Conservation (phyloP, 2,797 vertebrate genomes). For the Delichon dasypus region DNA sequence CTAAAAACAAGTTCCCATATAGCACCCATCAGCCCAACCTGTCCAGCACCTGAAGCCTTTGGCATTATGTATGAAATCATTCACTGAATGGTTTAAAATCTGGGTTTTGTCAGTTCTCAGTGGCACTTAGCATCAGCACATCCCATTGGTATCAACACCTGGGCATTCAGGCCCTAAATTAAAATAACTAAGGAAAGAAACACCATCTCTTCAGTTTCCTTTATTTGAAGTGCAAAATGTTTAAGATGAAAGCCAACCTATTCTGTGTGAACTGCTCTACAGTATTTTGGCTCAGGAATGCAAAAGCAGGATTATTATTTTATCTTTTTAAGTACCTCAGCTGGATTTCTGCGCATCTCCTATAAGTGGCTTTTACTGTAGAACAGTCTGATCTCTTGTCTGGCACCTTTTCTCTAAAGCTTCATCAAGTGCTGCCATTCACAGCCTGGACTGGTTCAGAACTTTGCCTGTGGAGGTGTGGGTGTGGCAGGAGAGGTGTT, state of each 20-base stretch:
- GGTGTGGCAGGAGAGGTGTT: not conserved
- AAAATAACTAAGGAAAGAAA: not conserved
- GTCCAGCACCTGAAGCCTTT: not conserved
- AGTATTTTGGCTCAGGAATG: not conserved
- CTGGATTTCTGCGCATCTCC: not conserved
- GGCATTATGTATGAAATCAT: not conserved
- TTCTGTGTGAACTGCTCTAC: not conserved
- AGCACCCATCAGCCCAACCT: not conserved
- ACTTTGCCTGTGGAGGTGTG: not conserved
- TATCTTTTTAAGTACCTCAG: not conserved
- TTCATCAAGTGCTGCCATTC: not conserved
- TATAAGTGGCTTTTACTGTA: not conserved
- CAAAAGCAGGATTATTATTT: not conserved
- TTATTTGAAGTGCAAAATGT: not conserved
- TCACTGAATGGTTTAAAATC: not conserved
- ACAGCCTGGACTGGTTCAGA: not conserved
- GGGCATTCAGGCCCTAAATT: not conserved
- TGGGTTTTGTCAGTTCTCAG: not conserved
- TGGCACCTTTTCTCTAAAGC: not conserved
- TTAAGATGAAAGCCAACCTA: conserved; percentile 35
- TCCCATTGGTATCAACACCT: not conserved
- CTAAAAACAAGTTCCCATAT: not conserved
- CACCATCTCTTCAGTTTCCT: not conserved
- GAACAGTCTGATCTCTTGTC: not conserved
- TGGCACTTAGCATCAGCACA: not conserved